Evolutionary conservation across 2,888 invertebrate genomes (phyloP), one percentile per base, ranked within the genome.

Genomic region (Ormyrus labotus): DNA sequence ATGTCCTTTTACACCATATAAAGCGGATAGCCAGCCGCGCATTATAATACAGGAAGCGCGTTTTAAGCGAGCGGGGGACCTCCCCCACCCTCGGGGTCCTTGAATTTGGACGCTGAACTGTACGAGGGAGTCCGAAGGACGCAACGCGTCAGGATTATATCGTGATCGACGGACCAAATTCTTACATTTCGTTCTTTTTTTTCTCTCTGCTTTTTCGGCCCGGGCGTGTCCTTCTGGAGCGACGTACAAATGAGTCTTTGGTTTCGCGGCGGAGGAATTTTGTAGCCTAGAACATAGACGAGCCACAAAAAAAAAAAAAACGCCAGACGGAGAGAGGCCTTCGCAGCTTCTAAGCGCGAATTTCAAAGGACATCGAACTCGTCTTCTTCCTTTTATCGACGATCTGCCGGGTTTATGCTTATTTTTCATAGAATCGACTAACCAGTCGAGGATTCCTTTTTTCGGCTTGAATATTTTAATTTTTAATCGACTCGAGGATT

Each of bases 321-420:
- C 19, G 19, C 19, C 19, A 19, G 19, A 19, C 19, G 19, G 51
- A 47, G 47, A 63, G 13, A 92, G 86, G 86, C 34, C 64, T 61
- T 13, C 34, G 50, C 7, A 19, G 50, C 61, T 53, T 73, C 60
- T 55, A 19, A 11, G 67, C n/a, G 11, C 47, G 50, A 53, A 69
- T 45, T 48, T 69, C 73, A 75, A 69, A 73, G 77, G 77, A 81
- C 81, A 58, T 73, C 63, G 76, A 81, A 81, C 80, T 60, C 53
- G n/a, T 51, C 6, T 63, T 71, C 53, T 57, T 75, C 70, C 65
- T 75, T 78, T 74, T 72, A 55, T 50, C 61, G 10, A 13, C 48
- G 48, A 11, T 48, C 0, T 11, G 4, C 51, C 6, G n/a, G 53
- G 8, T 71, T 61, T n/a, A 57, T 5, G 55, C 68, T 57, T n/a